A percentile compares a stretch with the other conserved stretches of the same genome.
Conservation (phyloP, 2,888 invertebrate genomes). For the Xanthostigma xanthostigma region DNA sequence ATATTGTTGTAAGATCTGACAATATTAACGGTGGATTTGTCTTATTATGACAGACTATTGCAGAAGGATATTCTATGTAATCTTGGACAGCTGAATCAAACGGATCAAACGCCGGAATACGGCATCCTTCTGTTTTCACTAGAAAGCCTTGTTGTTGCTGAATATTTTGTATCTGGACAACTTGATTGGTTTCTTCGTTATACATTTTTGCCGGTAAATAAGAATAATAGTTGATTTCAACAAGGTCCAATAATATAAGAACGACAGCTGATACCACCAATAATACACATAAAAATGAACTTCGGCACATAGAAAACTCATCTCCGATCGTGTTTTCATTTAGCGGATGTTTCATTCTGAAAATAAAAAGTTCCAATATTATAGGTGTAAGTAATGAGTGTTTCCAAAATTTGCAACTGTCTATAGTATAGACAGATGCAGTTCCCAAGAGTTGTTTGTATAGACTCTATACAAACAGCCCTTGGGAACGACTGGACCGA, state of each 20-base stretch:
- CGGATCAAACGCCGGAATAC: slow-evolving; percentile 47
- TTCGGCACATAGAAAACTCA: not conserved
- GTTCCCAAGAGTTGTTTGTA: no score
- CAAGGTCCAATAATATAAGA: slow-evolving; percentile 2
- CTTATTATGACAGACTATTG: not conserved
- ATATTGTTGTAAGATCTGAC: slow-evolving; percentile 42
- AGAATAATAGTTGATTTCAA: slow-evolving; percentile 3
- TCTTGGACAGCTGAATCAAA: slow-evolving; percentile 38
- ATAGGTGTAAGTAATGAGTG: not conserved
- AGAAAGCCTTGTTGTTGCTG: slow-evolving; percentile 14
- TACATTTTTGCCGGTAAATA: not conserved
- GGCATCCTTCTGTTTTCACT: slow-evolving; percentile 47
- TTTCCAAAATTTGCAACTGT: not conserved
- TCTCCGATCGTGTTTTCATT: not conserved
- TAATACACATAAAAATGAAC: slow-evolving; percentile 1
- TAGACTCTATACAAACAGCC: no score
- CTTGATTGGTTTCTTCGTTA: not conserved
- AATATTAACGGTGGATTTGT: slow-evolving; percentile 34
- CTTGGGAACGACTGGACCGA: no score
- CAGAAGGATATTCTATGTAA: slow-evolving; percentile 29
- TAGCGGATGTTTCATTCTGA: slow-evolving; percentile 2
- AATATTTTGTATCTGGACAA: not conserved
- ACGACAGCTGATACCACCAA: not conserved
- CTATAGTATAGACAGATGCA: no score
- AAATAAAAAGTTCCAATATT: not conserved